Percentiles rank a stretch among this genome's conserved stretches.
phyloP scores from a whole-genome alignment of 92 coral and sea anemone species.

The Epizoanthus stellaris region DNA sequence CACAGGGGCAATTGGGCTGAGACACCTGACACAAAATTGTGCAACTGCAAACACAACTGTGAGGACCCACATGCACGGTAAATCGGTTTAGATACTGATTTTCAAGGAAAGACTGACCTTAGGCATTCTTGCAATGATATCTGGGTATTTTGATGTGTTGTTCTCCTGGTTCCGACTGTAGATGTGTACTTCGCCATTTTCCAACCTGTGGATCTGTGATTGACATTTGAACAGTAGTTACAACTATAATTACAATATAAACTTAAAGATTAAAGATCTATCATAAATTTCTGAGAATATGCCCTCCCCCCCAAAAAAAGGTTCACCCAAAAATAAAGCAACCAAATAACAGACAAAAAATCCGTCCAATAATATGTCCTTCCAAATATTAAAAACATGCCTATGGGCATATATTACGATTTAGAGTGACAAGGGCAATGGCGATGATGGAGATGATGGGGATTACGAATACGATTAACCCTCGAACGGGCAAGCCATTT shows the following conservation, averaged over 20 bases:
- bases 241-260: too few species aligned
- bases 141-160: conserved; percentile 97
- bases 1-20: too few species aligned
- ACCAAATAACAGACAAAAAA: neutral
- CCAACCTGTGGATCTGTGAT: conserved; percentile 84
- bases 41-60: too few species aligned
- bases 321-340: neutral
- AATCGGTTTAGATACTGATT: neutral
- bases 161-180: conserved; percentile 98
- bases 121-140: conserved; percentile 93
- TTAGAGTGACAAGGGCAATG: too few species aligned
- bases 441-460: too few species aligned
- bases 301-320: neutral
- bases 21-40: too few species aligned
- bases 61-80: neutral
- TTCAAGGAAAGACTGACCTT: conserved; percentile 59
- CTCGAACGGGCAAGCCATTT: too few species aligned
- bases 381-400: neutral
- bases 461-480: too few species aligned
- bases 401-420: too few species aligned
- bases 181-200: conserved; percentile 83
- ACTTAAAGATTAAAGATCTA: too few species aligned
- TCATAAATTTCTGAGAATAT: neutral
- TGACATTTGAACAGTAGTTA: too few species aligned
- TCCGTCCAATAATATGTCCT: neutral